A percentile compares a stretch with the other conserved stretches of the same genome.
These are phyloP conservation scores for Himalopsyche tibetana DNA, from an alignment of 2,888 invertebrate genomes.

Conservation along the genomic window DNA sequence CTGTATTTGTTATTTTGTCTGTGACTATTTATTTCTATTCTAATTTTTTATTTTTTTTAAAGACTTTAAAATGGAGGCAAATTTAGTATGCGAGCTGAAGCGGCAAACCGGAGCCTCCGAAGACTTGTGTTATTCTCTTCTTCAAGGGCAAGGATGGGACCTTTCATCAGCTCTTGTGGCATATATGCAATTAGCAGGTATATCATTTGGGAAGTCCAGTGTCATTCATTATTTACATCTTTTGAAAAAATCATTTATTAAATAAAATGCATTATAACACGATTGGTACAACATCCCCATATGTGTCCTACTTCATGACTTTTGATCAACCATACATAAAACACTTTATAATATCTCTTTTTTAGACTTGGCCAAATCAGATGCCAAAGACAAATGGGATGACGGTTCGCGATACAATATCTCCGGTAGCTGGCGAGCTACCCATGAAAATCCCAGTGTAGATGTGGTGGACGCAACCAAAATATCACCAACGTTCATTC, in stretches of 20 bases:
- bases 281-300: too few relatives aligned
- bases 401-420: conserved; percentile 62
- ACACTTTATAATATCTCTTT: neutral
- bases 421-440: conserved; percentile 64
- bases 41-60: neutral
- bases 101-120: conserved; percentile 64
- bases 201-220: neutral
- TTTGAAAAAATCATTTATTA: too few relatives aligned
- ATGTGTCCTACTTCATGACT: too few relatives aligned
- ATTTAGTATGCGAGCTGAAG: conserved; percentile 64
- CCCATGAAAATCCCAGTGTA: conserved; percentile 53
- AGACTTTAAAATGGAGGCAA: conserved; percentile 61
- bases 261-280: too few relatives aligned
- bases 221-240: neutral
- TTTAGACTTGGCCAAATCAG: conserved; percentile 60
- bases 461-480: conserved; percentile 45
- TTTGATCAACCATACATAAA: neutral
- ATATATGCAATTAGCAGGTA: conserved; percentile 63
- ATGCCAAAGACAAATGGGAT: conserved; percentile 55
- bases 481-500: conserved; percentile 48
- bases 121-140: conserved; percentile 62
- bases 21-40: neutral
- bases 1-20: too few relatives aligned
- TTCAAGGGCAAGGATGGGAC: conserved; percentile 65
- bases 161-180: conserved; percentile 64